Evolutionary conservation across 2,888 invertebrate species (phyloP).

Genomic region (Cyaniris semiargus): DNA sequence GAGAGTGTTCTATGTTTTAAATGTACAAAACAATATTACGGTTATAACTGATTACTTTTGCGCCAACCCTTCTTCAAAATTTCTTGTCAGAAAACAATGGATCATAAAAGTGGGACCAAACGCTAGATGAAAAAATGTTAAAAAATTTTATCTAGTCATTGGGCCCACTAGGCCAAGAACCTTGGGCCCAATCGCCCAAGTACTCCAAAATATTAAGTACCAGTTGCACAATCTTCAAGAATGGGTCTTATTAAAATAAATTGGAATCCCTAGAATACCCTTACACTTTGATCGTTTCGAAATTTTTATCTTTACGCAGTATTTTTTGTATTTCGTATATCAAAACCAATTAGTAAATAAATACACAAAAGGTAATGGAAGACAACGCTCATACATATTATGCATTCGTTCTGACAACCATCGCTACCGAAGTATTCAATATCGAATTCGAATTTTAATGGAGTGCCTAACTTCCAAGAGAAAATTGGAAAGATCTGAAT

Average conservation of each 20-base stretch:
- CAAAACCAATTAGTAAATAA: conserved; percentile 46
- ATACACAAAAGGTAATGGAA: conserved; percentile 49
- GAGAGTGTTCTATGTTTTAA: no score
- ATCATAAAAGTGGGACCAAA: no score
- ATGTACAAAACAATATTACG: no score
- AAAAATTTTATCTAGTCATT: no score
- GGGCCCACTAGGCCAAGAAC: no score
- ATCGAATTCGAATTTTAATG: conserved; percentile 66
- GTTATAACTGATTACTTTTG: no score
- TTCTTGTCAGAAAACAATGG: no score
- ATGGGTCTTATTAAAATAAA: neutral
- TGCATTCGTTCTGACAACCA: conserved; percentile 56
- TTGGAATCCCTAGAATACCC: neutral
- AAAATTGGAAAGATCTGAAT: conserved; percentile 74
- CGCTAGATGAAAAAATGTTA: no score
- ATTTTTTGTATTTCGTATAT: conserved; percentile 30
- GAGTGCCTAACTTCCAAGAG: conserved; percentile 64
- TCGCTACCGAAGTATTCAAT: conserved; percentile 66
- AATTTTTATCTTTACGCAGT: neutral
- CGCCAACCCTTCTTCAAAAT: no score
- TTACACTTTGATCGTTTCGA: neutral
- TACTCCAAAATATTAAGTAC: neutral
- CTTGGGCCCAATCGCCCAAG: no score
- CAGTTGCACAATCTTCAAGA: neutral
- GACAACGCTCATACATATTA: conserved; percentile 60